Percentiles rank a stretch among this genome's conserved stretches.
phyloP scores from a whole-genome alignment of 1,140 invertebrate genomes.

The Diachasmimorpha longicaudata region DNA sequence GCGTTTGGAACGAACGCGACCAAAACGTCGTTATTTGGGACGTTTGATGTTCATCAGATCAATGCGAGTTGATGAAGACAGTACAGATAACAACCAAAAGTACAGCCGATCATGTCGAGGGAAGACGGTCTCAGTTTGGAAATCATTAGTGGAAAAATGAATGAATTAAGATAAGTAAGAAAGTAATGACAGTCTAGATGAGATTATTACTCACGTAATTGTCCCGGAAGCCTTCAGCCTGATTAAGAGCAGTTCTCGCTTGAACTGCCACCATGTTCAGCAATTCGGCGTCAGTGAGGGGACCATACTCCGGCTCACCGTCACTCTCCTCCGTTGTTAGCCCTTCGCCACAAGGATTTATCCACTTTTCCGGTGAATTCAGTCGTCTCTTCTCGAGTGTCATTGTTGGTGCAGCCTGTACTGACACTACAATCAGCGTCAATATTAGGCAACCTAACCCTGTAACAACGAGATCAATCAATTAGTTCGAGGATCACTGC shows the following conservation, averaged over 20 bases:
- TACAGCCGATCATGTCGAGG: too few species aligned
- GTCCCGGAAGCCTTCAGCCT: constrained; percentile 59
- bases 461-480: constrained; percentile 37
- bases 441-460: constrained; percentile 54
- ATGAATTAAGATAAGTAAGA: neutral
- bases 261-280: constrained; percentile 58
- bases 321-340: constrained; percentile 49
- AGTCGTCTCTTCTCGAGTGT: constrained; percentile 39
- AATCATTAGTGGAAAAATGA: too few species aligned
- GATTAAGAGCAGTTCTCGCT: constrained; percentile 58
- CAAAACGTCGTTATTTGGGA: too few species aligned
- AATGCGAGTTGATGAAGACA: too few species aligned
- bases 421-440: constrained; percentile 46
- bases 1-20: too few species aligned
- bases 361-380: neutral
- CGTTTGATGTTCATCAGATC: too few species aligned
- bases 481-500: neutral
- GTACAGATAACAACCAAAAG: too few species aligned
- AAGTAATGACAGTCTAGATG: too few species aligned
- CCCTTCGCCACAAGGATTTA: constrained; percentile 27
- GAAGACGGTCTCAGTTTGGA: too few species aligned
- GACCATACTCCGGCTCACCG: constrained; percentile 45
- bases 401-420: constrained; percentile 51
- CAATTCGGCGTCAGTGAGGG: constrained; percentile 53
- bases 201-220: constrained; percentile 68